phyloP scores from a whole-genome alignment of 1,140 invertebrate species.

The Amyelois transitella region DNA sequence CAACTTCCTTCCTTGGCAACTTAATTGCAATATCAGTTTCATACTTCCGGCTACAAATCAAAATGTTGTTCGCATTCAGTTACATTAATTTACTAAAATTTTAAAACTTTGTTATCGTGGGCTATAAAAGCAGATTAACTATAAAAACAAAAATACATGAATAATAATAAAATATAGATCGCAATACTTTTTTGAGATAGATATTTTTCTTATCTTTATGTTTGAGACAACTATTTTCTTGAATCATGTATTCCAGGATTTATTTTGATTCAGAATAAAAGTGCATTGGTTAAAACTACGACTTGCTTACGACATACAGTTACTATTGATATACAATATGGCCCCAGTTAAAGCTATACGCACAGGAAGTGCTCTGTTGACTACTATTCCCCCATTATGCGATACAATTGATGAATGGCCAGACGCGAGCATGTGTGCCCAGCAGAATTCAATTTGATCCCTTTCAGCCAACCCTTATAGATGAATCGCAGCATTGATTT shows the following conservation, averaged over 20 bases:
- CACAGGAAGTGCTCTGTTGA: constrained; percentile 53
- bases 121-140: no score
- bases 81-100: background rate
- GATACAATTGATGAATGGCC: constrained; percentile 60
- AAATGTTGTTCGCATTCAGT: background rate
- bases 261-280: no score
- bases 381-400: constrained; percentile 51
- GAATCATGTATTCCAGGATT: no score
- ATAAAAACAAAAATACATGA: no score
- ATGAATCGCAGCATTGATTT: constrained; percentile 54
- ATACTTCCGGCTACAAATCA: background rate
- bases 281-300: no score
- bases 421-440: constrained; percentile 56
- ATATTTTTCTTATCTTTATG: no score
- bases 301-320: no score
- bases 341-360: background rate
- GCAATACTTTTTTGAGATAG: no score
- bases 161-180: no score
- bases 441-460: constrained; percentile 63
- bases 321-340: background rate
- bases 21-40: background rate
- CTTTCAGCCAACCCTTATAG: constrained; percentile 58
- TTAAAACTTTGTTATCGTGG: no score
- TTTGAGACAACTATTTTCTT: no score
- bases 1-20: constrained; percentile 12